Evolutionary conservation across 2,797 vertebrate genomes (phyloP).

Genomic region (Sebastes vulpes): DNA sequence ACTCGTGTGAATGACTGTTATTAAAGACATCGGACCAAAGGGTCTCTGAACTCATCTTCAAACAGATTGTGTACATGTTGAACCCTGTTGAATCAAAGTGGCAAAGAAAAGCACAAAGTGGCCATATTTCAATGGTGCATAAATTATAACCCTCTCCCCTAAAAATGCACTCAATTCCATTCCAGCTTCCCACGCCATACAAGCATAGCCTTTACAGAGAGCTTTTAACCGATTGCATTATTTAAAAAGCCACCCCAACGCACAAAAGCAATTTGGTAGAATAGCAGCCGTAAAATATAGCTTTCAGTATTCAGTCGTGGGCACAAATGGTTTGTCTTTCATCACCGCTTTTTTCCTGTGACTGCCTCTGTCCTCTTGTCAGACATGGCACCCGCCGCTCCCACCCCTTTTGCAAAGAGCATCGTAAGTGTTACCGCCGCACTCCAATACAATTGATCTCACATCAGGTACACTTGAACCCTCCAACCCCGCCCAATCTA

Average conservation of each 20-base stretch:
- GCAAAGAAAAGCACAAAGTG: conserved; percentile 71
- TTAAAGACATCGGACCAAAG: conserved; percentile 64
- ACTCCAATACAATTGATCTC: conserved; percentile 80
- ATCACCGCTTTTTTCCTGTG: conserved; percentile 57
- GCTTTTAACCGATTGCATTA: conserved; percentile 87
- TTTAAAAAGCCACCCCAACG: conserved; percentile 84
- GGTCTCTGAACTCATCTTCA: conserved; percentile 62
- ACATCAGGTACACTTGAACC: conserved; percentile 74
- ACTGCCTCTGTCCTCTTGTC: conserved; percentile 73
- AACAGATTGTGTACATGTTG: conserved; percentile 69
- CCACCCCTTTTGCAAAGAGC: conserved; percentile 59
- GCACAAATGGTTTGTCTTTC: conserved; percentile 80
- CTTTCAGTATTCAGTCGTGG: conserved; percentile 72
- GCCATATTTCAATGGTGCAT: conserved; percentile 74
- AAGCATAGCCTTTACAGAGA: conserved; percentile 79
- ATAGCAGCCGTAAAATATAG: conserved; percentile 82
- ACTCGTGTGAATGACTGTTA: conserved; percentile 57
- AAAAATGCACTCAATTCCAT: conserved; percentile 75
- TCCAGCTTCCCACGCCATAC: conserved; percentile 73
- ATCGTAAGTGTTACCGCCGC: conserved; percentile 65
- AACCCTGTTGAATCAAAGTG: conserved; percentile 69
- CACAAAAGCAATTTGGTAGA: conserved; percentile 87
- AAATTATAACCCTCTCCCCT: conserved; percentile 80
- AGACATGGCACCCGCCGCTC: conserved; percentile 55
- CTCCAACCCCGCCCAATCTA: conserved; percentile 52